phyloP scores from a whole-genome alignment of 2,888 invertebrate species.

The Oscheius sp. region DNA sequence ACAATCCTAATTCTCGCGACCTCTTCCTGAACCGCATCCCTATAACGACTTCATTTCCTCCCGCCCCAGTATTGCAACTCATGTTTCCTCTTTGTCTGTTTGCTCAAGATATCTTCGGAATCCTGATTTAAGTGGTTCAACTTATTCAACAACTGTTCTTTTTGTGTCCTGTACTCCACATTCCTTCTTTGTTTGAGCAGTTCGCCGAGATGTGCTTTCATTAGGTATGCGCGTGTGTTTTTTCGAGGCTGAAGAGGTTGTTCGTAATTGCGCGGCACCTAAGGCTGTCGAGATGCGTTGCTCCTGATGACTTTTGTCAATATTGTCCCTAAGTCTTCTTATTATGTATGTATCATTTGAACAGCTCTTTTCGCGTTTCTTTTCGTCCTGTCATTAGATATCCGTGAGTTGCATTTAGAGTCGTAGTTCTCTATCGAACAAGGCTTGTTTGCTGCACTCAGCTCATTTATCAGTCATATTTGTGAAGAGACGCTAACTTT shows the following conservation, averaged over 20 bases:
- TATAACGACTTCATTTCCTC: constrained; percentile 4
- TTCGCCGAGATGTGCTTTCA: neutral
- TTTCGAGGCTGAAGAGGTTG: neutral
- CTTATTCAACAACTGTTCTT: neutral
- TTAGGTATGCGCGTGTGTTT: constrained; percentile 19
- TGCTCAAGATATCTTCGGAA: neutral
- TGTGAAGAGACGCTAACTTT: no score
- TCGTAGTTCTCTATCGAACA: no score
- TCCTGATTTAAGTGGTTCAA: neutral
- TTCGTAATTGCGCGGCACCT: constrained; percentile 29
- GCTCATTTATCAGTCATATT: no score
- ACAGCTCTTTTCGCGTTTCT: neutral
- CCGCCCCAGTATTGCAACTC: neutral
- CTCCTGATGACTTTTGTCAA: constrained; percentile 15
- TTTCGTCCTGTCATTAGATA: neutral
- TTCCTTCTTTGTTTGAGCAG: neutral
- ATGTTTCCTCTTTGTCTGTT: neutral
- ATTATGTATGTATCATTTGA: neutral
- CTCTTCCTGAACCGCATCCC: constrained; percentile 26
- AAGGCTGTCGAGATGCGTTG: constrained; percentile 13
- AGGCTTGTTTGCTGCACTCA: no score
- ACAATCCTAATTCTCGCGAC: constrained; percentile 34
- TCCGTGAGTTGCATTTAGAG: no score
- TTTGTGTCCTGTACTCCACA: neutral
- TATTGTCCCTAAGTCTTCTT: neutral